Base-by-base conservation (phyloP, 2,797 vertebrate species). In the Florisuga fusca region DNA sequence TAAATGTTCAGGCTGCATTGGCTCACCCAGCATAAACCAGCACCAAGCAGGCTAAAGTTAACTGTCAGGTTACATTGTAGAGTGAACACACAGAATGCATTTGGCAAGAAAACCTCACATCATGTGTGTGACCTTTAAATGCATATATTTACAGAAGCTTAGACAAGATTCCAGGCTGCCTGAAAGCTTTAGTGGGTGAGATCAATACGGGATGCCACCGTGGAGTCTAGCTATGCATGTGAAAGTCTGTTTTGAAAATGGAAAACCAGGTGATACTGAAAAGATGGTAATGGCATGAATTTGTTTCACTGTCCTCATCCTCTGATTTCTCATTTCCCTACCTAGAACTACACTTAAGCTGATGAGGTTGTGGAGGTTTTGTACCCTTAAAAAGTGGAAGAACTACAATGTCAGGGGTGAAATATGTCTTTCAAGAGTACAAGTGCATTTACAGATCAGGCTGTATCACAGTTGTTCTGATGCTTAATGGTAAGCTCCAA, bases 31-130 rank as follows among this genome's bases (percentile, higher is more conserved):
- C 0, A 0, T 55, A 82, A 76, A 64, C 29, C 69, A 84, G 48
- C 76, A 84, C 26, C 59, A 82, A 66, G 33, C 23, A 62, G 33
- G 29, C 58, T 79, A 8, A 91, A 91, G 85, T 91, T n/a, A 91
- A 34, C 71, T 88, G 94, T 89, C 93, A 90, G 71, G 57, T 94
- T 94, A 89, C 61, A 68, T 54, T 77, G 85, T 15, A 84, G 71
- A 69, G 71, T 55, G 61, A 87, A 43, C 74, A 91, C 64, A 55
- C 36, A 88, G 71, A 88, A 48, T 61, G 85, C 1, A 0, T 90
- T 82, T 76, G 87, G 93, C 89, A 93, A 95, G 93, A 48, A 96
- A 94, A 89, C 79, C 87, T 96, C 89, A 38, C 77, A 87, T 77
- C 93, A 87, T 57, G 53, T 84, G 73, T 31, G 1, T 90, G 94